phyloP scores from a whole-genome alignment of 1,140 invertebrate genomes.

The Hyphantria cunea region DNA sequence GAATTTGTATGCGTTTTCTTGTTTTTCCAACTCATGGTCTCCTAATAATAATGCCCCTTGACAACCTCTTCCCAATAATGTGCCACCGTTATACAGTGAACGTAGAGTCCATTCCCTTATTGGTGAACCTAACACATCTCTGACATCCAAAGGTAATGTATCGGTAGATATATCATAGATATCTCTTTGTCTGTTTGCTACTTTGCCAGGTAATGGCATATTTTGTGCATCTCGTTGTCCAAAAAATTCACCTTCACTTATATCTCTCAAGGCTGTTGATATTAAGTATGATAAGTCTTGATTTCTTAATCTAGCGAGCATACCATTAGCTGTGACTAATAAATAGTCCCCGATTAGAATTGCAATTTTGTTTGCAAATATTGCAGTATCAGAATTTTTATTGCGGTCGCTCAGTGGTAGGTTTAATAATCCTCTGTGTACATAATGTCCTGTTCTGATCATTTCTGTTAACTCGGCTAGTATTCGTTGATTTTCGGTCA shows the following conservation, averaged over 20 bases:
- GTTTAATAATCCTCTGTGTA: conserved; percentile 94
- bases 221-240: conserved; percentile 89
- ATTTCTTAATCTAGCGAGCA: conserved; percentile 87
- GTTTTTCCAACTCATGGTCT: conserved; percentile 84
- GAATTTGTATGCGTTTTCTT: conserved; percentile 89
- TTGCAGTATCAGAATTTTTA: conserved; percentile 83
- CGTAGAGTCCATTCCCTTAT: conserved; percentile 90
- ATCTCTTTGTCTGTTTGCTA: conserved; percentile 46
- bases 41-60: conserved; percentile 90
- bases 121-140: conserved; percentile 83
- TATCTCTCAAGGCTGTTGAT: conserved; percentile 90
- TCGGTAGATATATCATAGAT: conserved; percentile 58
- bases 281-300: conserved; percentile 92
- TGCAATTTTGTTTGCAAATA: conserved; percentile 95
- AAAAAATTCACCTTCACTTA: conserved; percentile 93
- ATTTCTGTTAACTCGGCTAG: conserved; percentile 96
- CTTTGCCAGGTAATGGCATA: conserved; percentile 86
- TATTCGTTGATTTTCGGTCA: conserved; percentile 87
- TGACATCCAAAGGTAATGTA: conserved; percentile 68
- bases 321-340: conserved; percentile 90
- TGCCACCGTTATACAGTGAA: conserved; percentile 89
- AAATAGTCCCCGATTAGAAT: conserved; percentile 95
- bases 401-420: conserved; percentile 81
- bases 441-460: conserved; percentile 95
- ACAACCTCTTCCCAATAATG: conserved; percentile 91